A percentile compares a stretch with the other conserved stretches of the same genome.
Evolutionary conservation across 2,888 invertebrate species (phyloP).

Genomic region (Xanthia togata): DNA sequence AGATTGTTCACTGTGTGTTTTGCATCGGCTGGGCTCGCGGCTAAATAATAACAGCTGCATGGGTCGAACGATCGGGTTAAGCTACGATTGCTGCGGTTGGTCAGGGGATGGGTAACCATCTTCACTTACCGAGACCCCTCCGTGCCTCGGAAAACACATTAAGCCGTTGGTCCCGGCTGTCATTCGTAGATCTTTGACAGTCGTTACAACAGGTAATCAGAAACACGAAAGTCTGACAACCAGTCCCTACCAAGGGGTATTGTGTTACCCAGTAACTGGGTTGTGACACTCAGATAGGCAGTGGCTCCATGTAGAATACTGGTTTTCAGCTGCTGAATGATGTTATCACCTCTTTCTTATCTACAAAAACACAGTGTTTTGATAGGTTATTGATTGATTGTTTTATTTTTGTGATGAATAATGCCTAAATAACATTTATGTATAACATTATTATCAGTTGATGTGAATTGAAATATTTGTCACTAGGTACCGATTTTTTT

Average conservation of each 20-base stretch:
- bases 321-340: neutral
- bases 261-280: neutral
- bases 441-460: neutral
- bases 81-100: neutral
- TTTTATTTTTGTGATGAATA: conserved; percentile 20
- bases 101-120: neutral
- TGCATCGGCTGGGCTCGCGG: neutral
- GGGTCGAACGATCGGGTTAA: neutral
- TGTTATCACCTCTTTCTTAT: neutral
- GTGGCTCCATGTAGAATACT: neutral
- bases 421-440: neutral
- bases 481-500: neutral
- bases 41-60: neutral
- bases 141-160: neutral
- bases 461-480: neutral
- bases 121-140: neutral
- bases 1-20: neutral
- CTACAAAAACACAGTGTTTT: neutral
- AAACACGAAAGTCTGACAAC: neutral
- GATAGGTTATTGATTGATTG: conserved; percentile 23
- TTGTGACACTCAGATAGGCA: neutral
- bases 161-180: neutral
- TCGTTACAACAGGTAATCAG: neutral
- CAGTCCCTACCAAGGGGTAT: neutral
- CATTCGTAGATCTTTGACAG: neutral